Evolutionary conservation across 2,797 vertebrate species (phyloP), one percentile per base, ranked within the genome.

Genomic region (Galagoides demidoff): DNA sequence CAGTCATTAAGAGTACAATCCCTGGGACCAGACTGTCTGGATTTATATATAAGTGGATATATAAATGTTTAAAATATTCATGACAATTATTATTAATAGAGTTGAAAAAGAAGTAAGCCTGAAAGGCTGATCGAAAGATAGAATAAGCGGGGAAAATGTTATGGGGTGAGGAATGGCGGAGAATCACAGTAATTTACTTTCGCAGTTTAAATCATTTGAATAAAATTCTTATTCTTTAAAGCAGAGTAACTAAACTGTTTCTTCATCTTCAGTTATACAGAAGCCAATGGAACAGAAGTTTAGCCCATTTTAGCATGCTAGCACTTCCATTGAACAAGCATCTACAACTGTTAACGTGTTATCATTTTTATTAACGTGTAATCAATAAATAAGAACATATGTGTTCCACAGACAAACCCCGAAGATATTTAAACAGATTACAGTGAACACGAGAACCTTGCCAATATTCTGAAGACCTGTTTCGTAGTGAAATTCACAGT

Each of bases 401-500:
- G 73, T 84, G 91, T 79, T 90, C 70, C 76, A 66, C 43, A 90
- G 84, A 89, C 74, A 92, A 74, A 74, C 31, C 57, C 57, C 79
- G 49, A 34, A 88, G 95, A 82, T 87, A 90, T n/a, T 93, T 89
- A 70, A n/a, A n/a, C 20, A 68, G 63, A 83, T 59, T 39, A 55
- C 49, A 34, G 52, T 1, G 74, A 88, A 66, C 14, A 31, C 1
- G 55, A 90, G 39, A 89, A 70, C 82, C 49, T 76, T 95, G 96
- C 63, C 95, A 92, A 66, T 79, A 78, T 90, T 66, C 94, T n/a
- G 49, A 74, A 85, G 88, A 64, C 68, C 85, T 39, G 85, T 91
- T 91, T 92, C 86, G 79, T 89, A 31, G 82, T 76, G 61, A 79
- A 94, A 85, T 94, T 97, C 94, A 95, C 89, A 94, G 95, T 85